Base-by-base conservation (phyloP, 1,140 invertebrate genomes). In the Cotesia typhae region DNA sequence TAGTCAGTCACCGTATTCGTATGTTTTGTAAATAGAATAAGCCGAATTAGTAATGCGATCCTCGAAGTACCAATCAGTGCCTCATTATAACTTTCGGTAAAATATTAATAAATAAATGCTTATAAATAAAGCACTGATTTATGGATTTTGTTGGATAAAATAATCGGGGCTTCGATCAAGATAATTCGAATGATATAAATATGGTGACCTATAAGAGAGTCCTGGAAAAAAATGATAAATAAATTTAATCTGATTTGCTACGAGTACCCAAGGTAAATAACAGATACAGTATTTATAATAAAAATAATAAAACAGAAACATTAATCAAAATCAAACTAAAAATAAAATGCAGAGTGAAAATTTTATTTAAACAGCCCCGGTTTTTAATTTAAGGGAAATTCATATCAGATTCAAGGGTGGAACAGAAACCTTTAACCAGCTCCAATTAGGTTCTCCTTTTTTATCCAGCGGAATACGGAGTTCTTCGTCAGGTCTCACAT, bases 361-460 rank as follows among this genome's bases (percentile, higher is more conserved):
- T 47, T 47, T 47, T 47, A 3, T 47, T 47, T 47, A 6, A 47
- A 47, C 41, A 47, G 9, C 6, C 41, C 4, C 35, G 6, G 28
- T 28, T 28, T 28, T 28, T 28, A 47, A 47, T 47, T 47, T 47
- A 51, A n/a, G 4, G 68, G 35, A 60, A 28, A 61, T 14, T 36
- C 28, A 20, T 10, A 4, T 35, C 9, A 12, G 14, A 35, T 65
- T 41, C 9, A 28, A 67, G 67, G 71, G 38, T 74, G 61, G 69
- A 76, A 7, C 47, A 57, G 88, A 84, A 87, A 91, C 90, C 90
- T 91, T 91, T 80, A 91, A 83, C 90, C 90, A 90, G 83, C 88
- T 89, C 90, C 90, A 91, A 85, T 90, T 89, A 75, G 87, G 86
- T 81, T 87, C 88, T 80, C 87, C 87, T 83, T 88, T 89, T 83